Conservation (phyloP, 2,797 vertebrate species). For the Anas capensis region DNA sequence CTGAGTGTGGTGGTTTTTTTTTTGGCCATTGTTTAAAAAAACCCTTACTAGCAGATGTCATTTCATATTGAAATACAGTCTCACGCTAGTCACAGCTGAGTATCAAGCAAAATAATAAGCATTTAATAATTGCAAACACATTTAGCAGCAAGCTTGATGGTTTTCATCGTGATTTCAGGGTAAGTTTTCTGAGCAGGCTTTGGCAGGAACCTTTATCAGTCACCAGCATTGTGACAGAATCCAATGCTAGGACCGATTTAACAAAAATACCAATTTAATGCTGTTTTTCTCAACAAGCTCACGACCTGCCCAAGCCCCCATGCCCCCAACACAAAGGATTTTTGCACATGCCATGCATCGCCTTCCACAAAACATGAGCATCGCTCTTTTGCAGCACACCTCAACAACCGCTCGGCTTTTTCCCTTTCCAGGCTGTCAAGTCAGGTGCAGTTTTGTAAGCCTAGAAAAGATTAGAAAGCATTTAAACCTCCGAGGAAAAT, state of each 20-base stretch:
- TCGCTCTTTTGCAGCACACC: neutral
- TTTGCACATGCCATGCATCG: neutral
- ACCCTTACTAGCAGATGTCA: neutral
- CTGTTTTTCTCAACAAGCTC: neutral
- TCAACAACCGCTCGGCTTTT: neutral
- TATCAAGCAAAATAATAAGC: neutral
- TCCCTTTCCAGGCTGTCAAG: neutral
- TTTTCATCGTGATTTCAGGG: neutral
- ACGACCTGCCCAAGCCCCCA: neutral
- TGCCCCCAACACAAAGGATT: neutral
- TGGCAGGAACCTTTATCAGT: neutral
- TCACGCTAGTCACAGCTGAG: neutral
- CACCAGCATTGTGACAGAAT: neutral
- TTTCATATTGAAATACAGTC: neutral
- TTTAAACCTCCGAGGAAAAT: constrained; percentile 50
- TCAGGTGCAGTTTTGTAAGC: neutral
- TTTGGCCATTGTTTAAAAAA: neutral
- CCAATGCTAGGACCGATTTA: neutral
- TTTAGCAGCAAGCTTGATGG: neutral
- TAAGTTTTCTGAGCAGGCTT: neutral
- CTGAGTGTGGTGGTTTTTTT: too few species aligned
- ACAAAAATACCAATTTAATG: neutral
- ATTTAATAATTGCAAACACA: neutral
- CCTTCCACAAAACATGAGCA: neutral
- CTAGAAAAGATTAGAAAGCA: constrained; percentile 18